Evolutionary conservation across 2,888 invertebrate species (phyloP).

Genomic region (Nephrotoma guestfalica): DNA sequence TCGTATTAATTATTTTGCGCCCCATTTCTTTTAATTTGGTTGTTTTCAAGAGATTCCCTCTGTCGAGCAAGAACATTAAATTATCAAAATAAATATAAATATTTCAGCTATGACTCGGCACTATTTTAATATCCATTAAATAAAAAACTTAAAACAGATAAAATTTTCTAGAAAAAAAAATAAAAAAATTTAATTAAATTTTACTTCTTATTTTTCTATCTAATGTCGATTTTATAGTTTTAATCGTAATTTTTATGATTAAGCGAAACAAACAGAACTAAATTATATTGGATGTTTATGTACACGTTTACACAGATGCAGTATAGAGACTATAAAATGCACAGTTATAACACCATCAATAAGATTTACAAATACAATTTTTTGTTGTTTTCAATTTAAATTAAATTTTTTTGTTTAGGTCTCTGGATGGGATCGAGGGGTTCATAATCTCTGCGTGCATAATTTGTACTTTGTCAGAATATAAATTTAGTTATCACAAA

Average conservation of each 20-base stretch:
- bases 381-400: neutral
- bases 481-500: neutral
- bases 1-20: neutral
- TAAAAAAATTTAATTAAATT: neutral
- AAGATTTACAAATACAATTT: neutral
- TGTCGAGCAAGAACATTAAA: neutral
- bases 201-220: neutral
- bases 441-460: neutral
- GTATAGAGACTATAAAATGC: neutral
- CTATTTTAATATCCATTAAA: neutral
- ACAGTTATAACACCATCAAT: neutral
- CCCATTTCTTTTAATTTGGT: neutral
- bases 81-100: neutral
- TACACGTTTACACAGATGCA: neutral
- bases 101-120: neutral
- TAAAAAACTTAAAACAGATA: neutral
- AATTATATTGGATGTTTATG: neutral
- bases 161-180: neutral
- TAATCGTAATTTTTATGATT: neutral
- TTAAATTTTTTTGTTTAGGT: neutral
- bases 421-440: neutral
- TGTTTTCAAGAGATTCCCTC: neutral
- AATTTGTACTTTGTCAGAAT: neutral
- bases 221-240: neutral
- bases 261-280: neutral